These are phyloP conservation scores for Podilymbus podiceps DNA, from an alignment of 2,113 vertebrate genomes.

Conservation along the genomic window DNA sequence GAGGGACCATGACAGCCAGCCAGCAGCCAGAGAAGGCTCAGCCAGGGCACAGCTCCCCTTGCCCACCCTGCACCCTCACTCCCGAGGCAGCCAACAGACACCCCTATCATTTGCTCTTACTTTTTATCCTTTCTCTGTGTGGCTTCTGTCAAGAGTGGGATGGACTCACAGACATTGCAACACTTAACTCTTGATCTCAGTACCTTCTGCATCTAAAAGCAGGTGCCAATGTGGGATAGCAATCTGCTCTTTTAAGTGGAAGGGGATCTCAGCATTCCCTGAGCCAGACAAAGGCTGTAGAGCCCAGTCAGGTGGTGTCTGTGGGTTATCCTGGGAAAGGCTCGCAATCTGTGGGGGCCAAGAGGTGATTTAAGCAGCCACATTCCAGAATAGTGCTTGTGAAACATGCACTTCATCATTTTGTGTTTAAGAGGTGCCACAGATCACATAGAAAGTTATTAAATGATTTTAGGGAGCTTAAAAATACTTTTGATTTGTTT, in stretches of 20 bases:
- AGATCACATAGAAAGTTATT: constrained; percentile 58
- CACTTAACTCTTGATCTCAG: not conserved
- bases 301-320: not conserved
- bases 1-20: fast-evolving
- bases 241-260: not conserved
- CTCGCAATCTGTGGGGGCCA: fast-evolving
- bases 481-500: constrained; percentile 52
- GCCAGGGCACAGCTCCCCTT: not conserved
- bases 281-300: not conserved
- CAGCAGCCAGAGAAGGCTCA: not conserved
- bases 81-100: fast-evolving
- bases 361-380: constrained; percentile 18
- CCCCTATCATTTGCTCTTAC: not conserved
- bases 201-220: not conserved
- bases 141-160: not conserved
- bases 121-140: not conserved
- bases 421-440: constrained; percentile 51
- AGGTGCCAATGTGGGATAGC: fast-evolving
- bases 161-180: not conserved
- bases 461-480: constrained; percentile 57
- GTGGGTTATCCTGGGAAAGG: not conserved
- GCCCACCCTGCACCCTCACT: not conserved
- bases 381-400: not conserved
- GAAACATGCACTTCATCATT: constrained; percentile 18
- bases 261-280: not conserved